Evolutionary conservation across 2,797 vertebrate genomes (phyloP), one percentile per base, ranked within the genome.

Genomic region (Ciconia nigra): DNA sequence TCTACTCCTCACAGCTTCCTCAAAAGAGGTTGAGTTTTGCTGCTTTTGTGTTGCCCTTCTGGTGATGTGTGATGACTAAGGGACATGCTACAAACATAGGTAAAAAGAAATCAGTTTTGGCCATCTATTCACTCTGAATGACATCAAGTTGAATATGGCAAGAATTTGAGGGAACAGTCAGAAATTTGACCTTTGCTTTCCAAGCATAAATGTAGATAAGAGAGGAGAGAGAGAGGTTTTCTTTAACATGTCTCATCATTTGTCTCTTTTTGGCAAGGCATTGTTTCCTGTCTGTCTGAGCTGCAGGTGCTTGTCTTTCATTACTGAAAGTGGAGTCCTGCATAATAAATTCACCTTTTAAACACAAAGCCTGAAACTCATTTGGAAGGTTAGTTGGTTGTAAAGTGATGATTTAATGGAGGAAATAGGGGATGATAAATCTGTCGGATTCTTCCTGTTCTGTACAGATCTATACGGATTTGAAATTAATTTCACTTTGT

Each of bases 101-200:
- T 46, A 28, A 72, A 59, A 93, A 59, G 12, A 59, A 67, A 84
- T 52, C 11, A 13, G 5, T 70, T 76, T 73, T 49, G 16, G 11
- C 14, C 29, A 18, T 46, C 21, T 73, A 1, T 82, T 89, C 11
- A 81, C 17, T 62, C 42, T 51, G 51, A 74, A 65, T 44, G 13
- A 65, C 58, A 78, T 83, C 4, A 6, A 74, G 24, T 46, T 80
- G 37, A 57, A 39, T 54, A 42, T 16, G 59, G 17, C 5, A 82
- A 39, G 51, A 74, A 57, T 81, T 70, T 72, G 42, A 69, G 31
- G 15, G 6, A 87, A 62, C 16, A 33, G 19, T 41, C 18, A 42
- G 31, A 95, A 90, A 83, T 42, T 3, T 86, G 39, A 84, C 15
- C 29, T 93, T 82, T 90, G n/a, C 37, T 79, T 87, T 73, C 25